Evolutionary conservation across 2,888 invertebrate genomes (phyloP), one percentile per base, ranked within the genome.

Genomic region (Lasius platythorax): DNA sequence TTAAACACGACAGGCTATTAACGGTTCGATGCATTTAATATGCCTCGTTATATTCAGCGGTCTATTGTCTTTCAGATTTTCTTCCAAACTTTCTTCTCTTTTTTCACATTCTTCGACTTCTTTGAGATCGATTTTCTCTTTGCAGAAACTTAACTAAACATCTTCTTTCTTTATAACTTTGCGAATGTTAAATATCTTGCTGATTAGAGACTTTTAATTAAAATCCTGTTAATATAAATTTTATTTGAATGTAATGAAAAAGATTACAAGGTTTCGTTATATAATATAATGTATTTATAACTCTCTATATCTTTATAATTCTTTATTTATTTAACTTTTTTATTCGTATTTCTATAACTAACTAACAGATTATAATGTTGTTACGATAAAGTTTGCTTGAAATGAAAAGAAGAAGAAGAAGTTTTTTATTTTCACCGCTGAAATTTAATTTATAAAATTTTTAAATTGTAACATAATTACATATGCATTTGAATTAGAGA

Each of bases 1-100:
- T 66, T 76, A 18, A 76, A 66, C 66, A 37, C 37, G 53, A 23
- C 43, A 33, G 63, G 64, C 37, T 50, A 33, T 76, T 53, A 53
- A 53, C 66, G 33, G 33, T 63, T 30, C 12, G 63, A 33, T 18
- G 58, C 53, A 23, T 73, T 73, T 73, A 56, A 73, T 58, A 6
- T 18, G 46, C 28, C 12, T 53, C 18, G 18, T 66, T 76, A 37
- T 23, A 66, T 37, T 23, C 23, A 11, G 6, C 15, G 12, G 15
- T 37, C 64, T 33, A 64, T 33, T 64, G 23, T 15, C 18, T 33
- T 3, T 63, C 3, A 33, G 37, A 37, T 33, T 63, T 18, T 63
- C 6, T 30, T 33, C 1, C 33, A 5, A 33, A 46, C 9, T 12
- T 37, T 46, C n/a, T 56, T 40, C 15, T 28, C 15, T n/a, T 18